phyloP scores from a whole-genome alignment of 2,888 invertebrate species.

The Enchytraeus crypticus region DNA sequence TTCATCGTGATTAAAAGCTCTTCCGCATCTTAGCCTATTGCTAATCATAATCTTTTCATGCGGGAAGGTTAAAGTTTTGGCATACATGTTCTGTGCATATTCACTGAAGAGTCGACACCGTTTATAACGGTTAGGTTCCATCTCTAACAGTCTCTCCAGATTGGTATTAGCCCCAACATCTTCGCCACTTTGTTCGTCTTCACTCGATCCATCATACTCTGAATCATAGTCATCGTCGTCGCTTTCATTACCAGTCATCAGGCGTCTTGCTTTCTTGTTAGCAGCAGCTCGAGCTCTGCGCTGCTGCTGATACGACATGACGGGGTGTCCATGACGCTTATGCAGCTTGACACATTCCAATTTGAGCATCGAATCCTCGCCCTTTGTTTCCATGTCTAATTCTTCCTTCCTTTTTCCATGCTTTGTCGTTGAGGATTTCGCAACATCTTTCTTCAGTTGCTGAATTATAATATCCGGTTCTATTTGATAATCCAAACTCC shows the following conservation, averaged over 20 bases:
- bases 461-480: conserved; percentile 32
- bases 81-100: conserved; percentile 21
- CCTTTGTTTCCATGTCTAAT: neutral
- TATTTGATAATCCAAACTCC: conserved; percentile 25
- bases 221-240: conserved; percentile 18
- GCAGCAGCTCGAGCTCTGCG: neutral
- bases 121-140: conserved; percentile 32
- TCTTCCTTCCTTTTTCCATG: conserved; percentile 4
- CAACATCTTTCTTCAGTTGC: conserved; percentile 27
- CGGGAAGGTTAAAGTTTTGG: conserved; percentile 2
- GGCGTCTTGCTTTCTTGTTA: conserved; percentile 8
- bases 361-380: conserved; percentile 11
- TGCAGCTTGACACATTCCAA: conserved; percentile 27
- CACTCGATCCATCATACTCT: conserved; percentile 17
- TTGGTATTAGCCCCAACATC: neutral
- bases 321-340: conserved; percentile 31
- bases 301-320: conserved; percentile 20
- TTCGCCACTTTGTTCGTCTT: conserved; percentile 8
- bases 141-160: conserved; percentile 17
- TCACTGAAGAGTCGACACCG: conserved; percentile 30
- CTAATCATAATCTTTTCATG: conserved; percentile 24
- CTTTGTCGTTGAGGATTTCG: no score
- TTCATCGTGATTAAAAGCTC: conserved; percentile 36
- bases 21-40: conserved; percentile 31
- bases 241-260: conserved; percentile 18